A percentile compares a stretch with the other conserved stretches of the same genome.
Evolutionary conservation across 2,797 vertebrate genomes (phyloP).

Genomic region (Echiichthys vipera): DNA sequence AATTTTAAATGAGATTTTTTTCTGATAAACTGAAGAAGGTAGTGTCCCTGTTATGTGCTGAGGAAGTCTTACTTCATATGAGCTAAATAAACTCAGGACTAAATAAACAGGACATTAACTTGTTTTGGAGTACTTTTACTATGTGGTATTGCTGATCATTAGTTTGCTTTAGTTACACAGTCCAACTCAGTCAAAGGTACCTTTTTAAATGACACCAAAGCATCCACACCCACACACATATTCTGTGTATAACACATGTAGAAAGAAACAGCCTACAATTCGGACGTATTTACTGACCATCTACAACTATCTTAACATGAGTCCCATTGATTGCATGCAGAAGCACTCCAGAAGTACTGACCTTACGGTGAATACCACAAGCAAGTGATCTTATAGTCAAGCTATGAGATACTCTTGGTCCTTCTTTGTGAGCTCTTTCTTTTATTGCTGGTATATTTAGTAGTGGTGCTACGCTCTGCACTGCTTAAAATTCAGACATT

Average conservation of each 20-base stretch:
- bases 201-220: neutral
- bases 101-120: too few relatives aligned
- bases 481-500: constrained; percentile 31
- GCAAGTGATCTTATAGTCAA: neutral
- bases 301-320: neutral
- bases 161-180: neutral
- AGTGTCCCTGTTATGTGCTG: too few relatives aligned
- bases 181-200: neutral
- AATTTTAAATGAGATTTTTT: too few relatives aligned
- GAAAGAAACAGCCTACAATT: neutral
- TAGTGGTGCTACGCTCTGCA: neutral
- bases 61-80: too few relatives aligned
- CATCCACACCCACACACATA: neutral
- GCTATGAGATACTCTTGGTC: neutral
- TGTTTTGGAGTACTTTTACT: too few relatives aligned
- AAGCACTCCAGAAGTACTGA: neutral
- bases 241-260: neutral
- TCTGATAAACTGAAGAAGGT: too few relatives aligned
- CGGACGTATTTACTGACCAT: neutral
- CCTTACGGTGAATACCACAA: neutral
- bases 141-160: neutral
- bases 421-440: neutral
- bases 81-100: too few relatives aligned
- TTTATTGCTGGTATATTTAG: neutral
- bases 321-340: too few relatives aligned